A percentile compares a stretch with the other conserved stretches of the same genome.
Conservation (phyloP, 2,888 invertebrate species). For the Conops quadrifasciatus region DNA sequence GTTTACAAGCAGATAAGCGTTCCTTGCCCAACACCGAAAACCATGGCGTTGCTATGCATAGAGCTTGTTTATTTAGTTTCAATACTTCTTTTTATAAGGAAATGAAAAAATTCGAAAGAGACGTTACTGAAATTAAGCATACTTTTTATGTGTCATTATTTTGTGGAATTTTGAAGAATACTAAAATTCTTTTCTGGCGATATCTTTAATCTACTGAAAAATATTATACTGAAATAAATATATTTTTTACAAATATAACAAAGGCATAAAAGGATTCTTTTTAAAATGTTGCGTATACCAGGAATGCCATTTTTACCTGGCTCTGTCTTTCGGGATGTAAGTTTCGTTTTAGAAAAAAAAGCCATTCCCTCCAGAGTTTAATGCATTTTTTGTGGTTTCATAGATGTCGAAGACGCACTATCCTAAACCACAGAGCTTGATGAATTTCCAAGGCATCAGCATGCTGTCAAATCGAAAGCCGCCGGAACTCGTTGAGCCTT, state of each 20-base stretch:
- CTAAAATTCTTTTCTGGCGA: not conserved
- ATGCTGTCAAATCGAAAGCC: constrained; percentile 72
- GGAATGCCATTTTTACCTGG: constrained; percentile 80
- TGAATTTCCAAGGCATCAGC: constrained; percentile 69
- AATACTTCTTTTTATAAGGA: not conserved
- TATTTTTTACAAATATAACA: constrained; percentile 21
- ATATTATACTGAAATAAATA: constrained; percentile 10
- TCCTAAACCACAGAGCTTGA: constrained; percentile 72
- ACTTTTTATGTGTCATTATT: not conserved
- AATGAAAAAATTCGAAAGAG: not conserved
- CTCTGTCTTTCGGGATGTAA: constrained; percentile 75
- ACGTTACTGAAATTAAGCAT: not conserved
- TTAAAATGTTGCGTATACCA: constrained; percentile 69
- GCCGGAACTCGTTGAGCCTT: constrained; percentile 70
- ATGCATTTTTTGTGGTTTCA: not conserved
- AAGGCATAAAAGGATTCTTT: not conserved
- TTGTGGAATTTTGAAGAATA: not conserved
- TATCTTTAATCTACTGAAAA: constrained; percentile 1
- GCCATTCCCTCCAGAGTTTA: not conserved
- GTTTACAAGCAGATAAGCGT: too few species aligned
- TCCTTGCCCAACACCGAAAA: too few species aligned
- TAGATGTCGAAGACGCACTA: constrained; percentile 74
- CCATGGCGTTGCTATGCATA: too few species aligned
- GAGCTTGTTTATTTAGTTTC: too few species aligned
- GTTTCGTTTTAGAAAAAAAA: constrained; percentile 50